phyloP scores from a whole-genome alignment of 2,888 invertebrate genomes.

The Chrysolina haemoptera region DNA sequence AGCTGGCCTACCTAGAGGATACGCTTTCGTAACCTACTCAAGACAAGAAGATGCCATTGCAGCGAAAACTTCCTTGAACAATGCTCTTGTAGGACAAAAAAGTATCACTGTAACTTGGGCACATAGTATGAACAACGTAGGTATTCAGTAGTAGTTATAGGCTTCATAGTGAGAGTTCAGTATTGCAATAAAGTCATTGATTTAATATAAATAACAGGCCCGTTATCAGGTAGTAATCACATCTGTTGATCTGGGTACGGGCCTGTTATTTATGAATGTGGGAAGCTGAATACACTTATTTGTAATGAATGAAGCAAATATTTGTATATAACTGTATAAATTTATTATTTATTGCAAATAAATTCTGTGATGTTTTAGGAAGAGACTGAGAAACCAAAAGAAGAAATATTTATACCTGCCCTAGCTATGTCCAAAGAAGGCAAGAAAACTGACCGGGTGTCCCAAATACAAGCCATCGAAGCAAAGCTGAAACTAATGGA shows the following conservation, averaged over 20 bases:
- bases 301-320: too few relatives aligned
- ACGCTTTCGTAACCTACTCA: constrained; percentile 91
- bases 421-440: constrained; percentile 77
- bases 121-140: constrained; percentile 80
- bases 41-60: constrained; percentile 77
- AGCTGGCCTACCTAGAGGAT: constrained; percentile 91
- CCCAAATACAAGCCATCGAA: constrained; percentile 90
- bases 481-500: constrained; percentile 89
- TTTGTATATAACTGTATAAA: too few relatives aligned
- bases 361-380: constrained; percentile 75
- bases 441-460: constrained; percentile 81
- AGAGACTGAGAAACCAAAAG: constrained; percentile 82
- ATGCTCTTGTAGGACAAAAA: constrained; percentile 81
- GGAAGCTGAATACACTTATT: too few relatives aligned
- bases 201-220: too few relatives aligned
- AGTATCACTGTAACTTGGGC: constrained; percentile 87
- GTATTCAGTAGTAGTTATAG: constrained; percentile 39
- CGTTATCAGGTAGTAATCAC: too few relatives aligned
- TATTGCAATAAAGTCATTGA: too few relatives aligned
- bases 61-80: constrained; percentile 83
- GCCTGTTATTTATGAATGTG: too few relatives aligned
- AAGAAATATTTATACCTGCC: constrained; percentile 84
- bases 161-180: too few relatives aligned
- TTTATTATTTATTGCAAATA: too few relatives aligned
- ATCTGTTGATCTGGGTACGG: too few relatives aligned